phyloP scores from a whole-genome alignment of 2,888 invertebrate species.

The Chalcosyrphus nemorum region DNA sequence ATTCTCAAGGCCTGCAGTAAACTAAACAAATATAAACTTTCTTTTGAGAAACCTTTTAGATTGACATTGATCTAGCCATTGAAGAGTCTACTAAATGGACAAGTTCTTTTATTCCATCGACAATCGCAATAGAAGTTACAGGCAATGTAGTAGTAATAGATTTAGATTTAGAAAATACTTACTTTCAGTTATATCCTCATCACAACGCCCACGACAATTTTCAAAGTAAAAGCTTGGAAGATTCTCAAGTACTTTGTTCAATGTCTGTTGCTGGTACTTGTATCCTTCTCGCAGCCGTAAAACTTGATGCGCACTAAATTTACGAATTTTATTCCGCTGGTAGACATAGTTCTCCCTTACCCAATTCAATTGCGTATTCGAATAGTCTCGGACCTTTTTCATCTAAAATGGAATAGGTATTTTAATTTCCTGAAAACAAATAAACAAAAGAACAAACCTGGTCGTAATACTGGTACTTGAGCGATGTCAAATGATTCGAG shows the following conservation, averaged over 20 bases:
- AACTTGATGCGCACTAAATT: constrained; percentile 96
- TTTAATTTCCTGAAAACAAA: background rate
- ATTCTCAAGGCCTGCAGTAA: too few species aligned
- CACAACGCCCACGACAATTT: constrained; percentile 93
- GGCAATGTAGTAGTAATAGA: too few species aligned
- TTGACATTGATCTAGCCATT: too few species aligned
- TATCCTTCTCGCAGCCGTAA: constrained; percentile 94
- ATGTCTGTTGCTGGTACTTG: constrained; percentile 97
- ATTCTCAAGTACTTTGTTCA: constrained; percentile 96
- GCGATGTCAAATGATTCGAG: constrained; percentile 91
- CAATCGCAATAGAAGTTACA: too few species aligned
- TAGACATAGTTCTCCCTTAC: constrained; percentile 97
- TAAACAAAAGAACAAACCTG: constrained; percentile 86
- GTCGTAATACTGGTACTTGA: constrained; percentile 95
- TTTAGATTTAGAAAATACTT: constrained; percentile 54
- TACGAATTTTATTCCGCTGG: constrained; percentile 96
- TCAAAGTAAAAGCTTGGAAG: constrained; percentile 95
- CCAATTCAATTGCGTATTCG: constrained; percentile 94
- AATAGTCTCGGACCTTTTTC: constrained; percentile 95
- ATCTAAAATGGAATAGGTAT: constrained; percentile 85
- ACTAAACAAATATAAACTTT: too few species aligned
- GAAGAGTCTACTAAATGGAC: too few species aligned
- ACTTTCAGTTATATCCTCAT: constrained; percentile 82
- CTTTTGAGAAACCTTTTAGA: too few species aligned
- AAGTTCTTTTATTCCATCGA: too few species aligned